phyloP scores from a whole-genome alignment of 2,888 invertebrate species.

The Sinopyrophorus schimmeli region DNA sequence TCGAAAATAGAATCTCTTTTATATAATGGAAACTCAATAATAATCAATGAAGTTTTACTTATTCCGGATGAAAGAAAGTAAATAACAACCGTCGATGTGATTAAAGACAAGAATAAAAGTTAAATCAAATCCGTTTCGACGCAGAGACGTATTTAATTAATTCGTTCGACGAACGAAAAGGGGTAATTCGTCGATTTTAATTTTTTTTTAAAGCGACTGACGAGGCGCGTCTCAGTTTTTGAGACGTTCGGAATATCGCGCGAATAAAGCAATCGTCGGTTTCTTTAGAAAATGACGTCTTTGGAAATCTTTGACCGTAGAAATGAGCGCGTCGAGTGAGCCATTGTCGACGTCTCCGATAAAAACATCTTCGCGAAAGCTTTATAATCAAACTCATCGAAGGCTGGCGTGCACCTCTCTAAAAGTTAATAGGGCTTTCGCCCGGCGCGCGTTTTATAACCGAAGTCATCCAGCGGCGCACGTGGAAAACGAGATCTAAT shows the following conservation, averaged over 20 bases:
- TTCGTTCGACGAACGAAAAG: too few species aligned
- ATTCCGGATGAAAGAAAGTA: too few species aligned
- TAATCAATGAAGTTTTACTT: too few species aligned
- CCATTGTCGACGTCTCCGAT: conserved; percentile 34
- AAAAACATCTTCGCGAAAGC: conserved; percentile 29
- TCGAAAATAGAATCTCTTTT: too few species aligned
- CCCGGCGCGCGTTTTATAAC: conserved; percentile 12
- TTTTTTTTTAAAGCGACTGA: neutral
- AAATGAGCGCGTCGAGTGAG: conserved; percentile 33
- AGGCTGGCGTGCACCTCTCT: conserved; percentile 28
- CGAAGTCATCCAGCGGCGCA: too few species aligned
- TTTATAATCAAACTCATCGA: conserved; percentile 32
- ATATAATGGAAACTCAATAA: too few species aligned
- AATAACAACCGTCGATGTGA: too few species aligned
- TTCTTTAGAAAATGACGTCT: conserved; percentile 26
- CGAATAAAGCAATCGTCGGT: conserved; percentile 16
- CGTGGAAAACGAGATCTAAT: too few species aligned
- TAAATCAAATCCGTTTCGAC: too few species aligned
- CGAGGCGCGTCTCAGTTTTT: neutral
- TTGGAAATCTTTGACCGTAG: conserved; percentile 29
- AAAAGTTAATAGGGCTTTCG: conserved; percentile 24
- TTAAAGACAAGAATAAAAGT: too few species aligned
- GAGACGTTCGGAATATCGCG: neutral
- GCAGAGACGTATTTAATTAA: too few species aligned
- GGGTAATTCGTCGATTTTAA: neutral